Percentiles rank a stretch among this genome's conserved stretches.
Evolutionary conservation across 2,888 invertebrate species (phyloP).

Genomic region (Agonopterix arenella): DNA sequence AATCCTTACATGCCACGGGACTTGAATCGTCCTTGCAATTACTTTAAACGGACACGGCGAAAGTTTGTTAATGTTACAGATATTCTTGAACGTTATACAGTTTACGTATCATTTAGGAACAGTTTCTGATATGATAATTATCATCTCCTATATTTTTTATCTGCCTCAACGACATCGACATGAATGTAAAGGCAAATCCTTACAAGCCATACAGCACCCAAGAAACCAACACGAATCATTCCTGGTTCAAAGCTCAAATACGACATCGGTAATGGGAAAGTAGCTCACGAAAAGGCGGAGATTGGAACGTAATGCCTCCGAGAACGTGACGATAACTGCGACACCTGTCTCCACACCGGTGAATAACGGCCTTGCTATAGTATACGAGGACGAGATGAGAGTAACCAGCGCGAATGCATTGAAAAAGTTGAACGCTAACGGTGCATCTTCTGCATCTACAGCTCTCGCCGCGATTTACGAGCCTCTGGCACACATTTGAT

Average conservation of each 20-base stretch:
- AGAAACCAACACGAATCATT: background rate
- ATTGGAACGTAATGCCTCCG: constrained; percentile 30
- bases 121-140: too few species aligned
- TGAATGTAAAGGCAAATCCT: too few species aligned
- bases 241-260: background rate
- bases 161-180: too few species aligned
- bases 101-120: too few species aligned
- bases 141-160: too few species aligned
- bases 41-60: background rate
- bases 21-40: background rate
- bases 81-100: too few species aligned
- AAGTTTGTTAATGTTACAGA: too few species aligned
- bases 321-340: constrained; percentile 39
- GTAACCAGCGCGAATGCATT: constrained; percentile 42
- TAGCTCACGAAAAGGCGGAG: constrained; percentile 27
- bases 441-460: constrained; percentile 28
- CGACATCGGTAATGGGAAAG: constrained; percentile 29
- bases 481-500: constrained; percentile 13
- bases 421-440: constrained; percentile 58
- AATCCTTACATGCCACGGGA: background rate
- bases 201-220: too few species aligned
- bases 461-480: constrained; percentile 15
- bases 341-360: constrained; percentile 47
- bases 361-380: constrained; percentile 50
- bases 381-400: background rate